Evolutionary conservation across 1,140 invertebrate genomes (phyloP), one percentile per base, ranked within the genome.

Genomic region (Protaetia brevitarsis): DNA sequence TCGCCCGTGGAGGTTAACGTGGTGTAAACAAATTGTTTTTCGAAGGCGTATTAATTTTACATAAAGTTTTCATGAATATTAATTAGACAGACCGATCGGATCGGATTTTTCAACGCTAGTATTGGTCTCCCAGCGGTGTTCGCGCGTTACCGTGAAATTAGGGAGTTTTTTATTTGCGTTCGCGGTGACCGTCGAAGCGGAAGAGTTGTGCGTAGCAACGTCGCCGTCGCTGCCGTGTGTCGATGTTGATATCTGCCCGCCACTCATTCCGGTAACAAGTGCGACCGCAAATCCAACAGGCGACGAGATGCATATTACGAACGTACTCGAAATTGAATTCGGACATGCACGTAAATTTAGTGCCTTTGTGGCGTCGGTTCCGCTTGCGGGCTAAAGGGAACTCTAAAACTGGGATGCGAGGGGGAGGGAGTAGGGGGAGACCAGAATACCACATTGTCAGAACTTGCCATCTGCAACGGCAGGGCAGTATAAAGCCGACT

Each of bases 261-360:
- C 31, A 51, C 10, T 21, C 41, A 51, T 51, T 51, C n/a, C 41
- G 41, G 26, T 21, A 51, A 51, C 26, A 51, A 51, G 41, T 51
- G 16, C 41, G 1, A 51, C 41, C 41, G 16, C 41, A 51, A 51
- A 51, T 51, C 26, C 41, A 51, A 41, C 51, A 23, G 36, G 13
- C 62, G 29, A 11, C 34, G 62, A 63, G n/a, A 64, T 64, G 63
- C 63, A 51, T 64, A 51, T n/a, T n/a, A n/a, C n/a, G n/a, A n/a
- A n/a, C n/a, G n/a, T 51, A 64, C 19, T 21, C 45, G 57, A 36
- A 66, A 66, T 66, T 66, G 57, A 66, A 66, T 61, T 61, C 36
- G 57, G 64, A 37, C 57, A 61, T 37, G 64, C 57, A 30, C 36
- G 63, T 28, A 13, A 64, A 13, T 51, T 51, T 64, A 28, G 63